Conservation (phyloP, 2,113 vertebrate genomes). For the Oncorhynchus clarkii region DNA sequence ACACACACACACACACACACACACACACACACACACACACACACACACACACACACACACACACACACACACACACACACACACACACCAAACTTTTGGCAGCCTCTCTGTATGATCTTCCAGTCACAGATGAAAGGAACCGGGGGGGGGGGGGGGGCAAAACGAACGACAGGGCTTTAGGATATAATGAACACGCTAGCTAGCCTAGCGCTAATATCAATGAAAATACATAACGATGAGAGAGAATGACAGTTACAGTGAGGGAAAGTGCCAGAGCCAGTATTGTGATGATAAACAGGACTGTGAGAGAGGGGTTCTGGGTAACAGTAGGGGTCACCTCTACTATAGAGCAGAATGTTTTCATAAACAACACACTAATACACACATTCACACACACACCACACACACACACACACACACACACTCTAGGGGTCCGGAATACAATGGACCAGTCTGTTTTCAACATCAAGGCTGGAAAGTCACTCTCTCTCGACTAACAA, state of each 20-base stretch:
- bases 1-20: no score
- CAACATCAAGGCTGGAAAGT: no score
- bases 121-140: slow-evolving; percentile 54
- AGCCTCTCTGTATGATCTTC: slow-evolving; percentile 63
- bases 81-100: slow-evolving; percentile 36
- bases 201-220: slow-evolving; percentile 54
- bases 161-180: slow-evolving; percentile 27
- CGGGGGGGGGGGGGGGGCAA: slow-evolving; percentile 40
- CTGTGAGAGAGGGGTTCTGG: slow-evolving; percentile 51
- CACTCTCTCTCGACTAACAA: no score
- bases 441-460: no score
- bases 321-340: slow-evolving; percentile 56
- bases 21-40: no score
- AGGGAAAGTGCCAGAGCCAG: slow-evolving; percentile 60
- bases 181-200: slow-evolving; percentile 47
- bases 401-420: not conserved
- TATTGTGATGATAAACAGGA: slow-evolving; percentile 68
- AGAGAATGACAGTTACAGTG: slow-evolving; percentile 52
- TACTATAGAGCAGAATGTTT: slow-evolving; percentile 34
- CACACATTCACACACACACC: slow-evolving; percentile 5
- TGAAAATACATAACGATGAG: slow-evolving; percentile 61
- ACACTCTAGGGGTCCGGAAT: not conserved
- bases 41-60: not conserved
- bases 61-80: no score
- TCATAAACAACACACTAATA: slow-evolving; percentile 40